phyloP scores from a whole-genome alignment of 2,888 invertebrate genomes.

The Mellilla xanthometata region DNA sequence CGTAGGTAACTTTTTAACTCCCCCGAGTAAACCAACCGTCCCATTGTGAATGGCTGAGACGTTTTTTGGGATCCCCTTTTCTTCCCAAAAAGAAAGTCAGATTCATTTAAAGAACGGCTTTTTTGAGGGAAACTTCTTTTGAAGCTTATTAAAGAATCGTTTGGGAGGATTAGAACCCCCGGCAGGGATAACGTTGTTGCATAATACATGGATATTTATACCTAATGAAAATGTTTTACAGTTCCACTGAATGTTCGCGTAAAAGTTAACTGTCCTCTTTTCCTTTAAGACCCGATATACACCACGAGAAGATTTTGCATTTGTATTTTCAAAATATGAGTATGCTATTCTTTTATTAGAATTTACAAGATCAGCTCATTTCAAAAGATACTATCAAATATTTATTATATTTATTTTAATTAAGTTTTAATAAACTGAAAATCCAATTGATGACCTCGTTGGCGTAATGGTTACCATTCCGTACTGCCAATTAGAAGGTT shows the following conservation, averaged over 20 bases:
- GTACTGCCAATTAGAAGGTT: too few species aligned
- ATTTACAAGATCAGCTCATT: too few species aligned
- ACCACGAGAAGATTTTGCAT: neutral
- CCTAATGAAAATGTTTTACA: conserved; percentile 17
- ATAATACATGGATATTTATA: conserved; percentile 34
- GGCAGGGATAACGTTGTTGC: conserved; percentile 40
- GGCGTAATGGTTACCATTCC: too few species aligned
- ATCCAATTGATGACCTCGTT: too few species aligned
- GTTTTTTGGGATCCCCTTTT: conserved; percentile 64
- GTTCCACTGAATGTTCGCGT: conserved; percentile 5
- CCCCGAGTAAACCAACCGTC: conserved; percentile 61
- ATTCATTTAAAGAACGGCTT: conserved; percentile 66
- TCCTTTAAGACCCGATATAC: neutral
- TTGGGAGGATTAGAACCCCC: conserved; percentile 53
- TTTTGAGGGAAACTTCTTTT: conserved; percentile 63
- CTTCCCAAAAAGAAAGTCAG: conserved; percentile 66
- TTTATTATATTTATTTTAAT: too few species aligned
- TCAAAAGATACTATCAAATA: too few species aligned
- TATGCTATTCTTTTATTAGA: too few species aligned
- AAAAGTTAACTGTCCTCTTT: conserved; percentile 4
- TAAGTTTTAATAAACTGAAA: too few species aligned
- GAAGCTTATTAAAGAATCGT: conserved; percentile 69
- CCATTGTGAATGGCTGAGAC: conserved; percentile 61
- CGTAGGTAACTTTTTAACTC: conserved; percentile 62
- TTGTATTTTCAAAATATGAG: too few species aligned